Conservation (phyloP, 2,888 invertebrate species). For the Dicyrtomina minuta region DNA sequence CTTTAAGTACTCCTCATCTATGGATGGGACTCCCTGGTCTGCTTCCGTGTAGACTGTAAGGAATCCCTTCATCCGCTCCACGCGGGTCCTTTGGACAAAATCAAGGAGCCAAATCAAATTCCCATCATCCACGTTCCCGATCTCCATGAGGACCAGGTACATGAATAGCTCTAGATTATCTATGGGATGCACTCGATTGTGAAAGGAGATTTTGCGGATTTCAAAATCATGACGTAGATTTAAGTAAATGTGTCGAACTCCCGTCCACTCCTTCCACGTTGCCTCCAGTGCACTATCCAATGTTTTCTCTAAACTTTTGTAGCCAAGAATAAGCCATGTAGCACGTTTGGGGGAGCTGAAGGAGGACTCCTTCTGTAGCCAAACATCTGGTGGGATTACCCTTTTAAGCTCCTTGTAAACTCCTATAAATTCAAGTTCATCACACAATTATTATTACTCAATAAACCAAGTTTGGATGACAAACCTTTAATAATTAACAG, state of each 20-base stretch:
- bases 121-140: conserved; percentile 55
- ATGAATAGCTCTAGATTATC: conserved; percentile 57
- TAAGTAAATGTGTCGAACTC: conserved; percentile 58
- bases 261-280: conserved; percentile 60
- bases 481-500: too few species aligned
- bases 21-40: conserved; percentile 29
- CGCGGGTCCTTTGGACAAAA: conserved; percentile 58
- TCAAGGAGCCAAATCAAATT: conserved; percentile 56
- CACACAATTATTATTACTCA: background rate
- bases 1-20: conserved; percentile 34
- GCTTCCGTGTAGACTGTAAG: conserved; percentile 56
- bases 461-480: too few species aligned
- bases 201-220: conserved; percentile 57
- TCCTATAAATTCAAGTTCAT: conserved; percentile 51
- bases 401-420: conserved; percentile 56
- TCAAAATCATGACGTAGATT: conserved; percentile 58
- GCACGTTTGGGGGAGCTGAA: conserved; percentile 37
- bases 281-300: conserved; percentile 54
- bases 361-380: conserved; percentile 44
- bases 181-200: conserved; percentile 55
- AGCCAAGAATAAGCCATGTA: conserved; percentile 55
- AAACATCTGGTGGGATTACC: conserved; percentile 55
- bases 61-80: conserved; percentile 58
- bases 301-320: conserved; percentile 57
- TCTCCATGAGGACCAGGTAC: conserved; percentile 58